A percentile compares a stretch with the other conserved stretches of the same genome.
phyloP scores from a whole-genome alignment of 2,797 vertebrate species.

The Hoplostethus atlanticus region DNA sequence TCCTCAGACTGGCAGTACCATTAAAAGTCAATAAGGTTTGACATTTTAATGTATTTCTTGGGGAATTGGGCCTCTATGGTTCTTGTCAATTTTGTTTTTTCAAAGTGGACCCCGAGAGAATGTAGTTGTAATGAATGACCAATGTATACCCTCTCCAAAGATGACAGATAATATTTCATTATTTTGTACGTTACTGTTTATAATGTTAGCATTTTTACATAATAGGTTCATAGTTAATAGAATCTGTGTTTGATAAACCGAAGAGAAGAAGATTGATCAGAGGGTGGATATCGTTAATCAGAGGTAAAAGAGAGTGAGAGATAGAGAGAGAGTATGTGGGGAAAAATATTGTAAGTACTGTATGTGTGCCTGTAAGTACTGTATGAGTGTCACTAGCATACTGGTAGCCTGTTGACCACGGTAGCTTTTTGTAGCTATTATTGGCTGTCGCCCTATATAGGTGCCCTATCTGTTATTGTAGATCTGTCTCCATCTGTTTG shows the following conservation, averaged over 20 bases:
- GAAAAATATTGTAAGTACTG: no score
- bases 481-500: no score
- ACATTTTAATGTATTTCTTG: conserved; percentile 80
- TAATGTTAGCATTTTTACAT: conserved; percentile 46
- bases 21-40: conserved; percentile 81
- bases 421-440: no score
- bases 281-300: conserved; percentile 23
- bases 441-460: no score
- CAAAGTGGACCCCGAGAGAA: conserved; percentile 38
- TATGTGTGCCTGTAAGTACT: no score
- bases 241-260: conserved; percentile 42
- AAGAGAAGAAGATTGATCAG: conserved; percentile 32
- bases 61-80: conserved; percentile 38
- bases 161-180: conserved; percentile 58
- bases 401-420: no score
- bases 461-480: no score
- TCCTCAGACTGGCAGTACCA: conserved; percentile 74
- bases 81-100: no score
- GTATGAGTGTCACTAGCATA: no score
- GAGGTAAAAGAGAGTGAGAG: no score
- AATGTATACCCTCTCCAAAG: conserved; percentile 44
- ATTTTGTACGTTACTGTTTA: conserved; percentile 56
- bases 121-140: conserved; percentile 63
- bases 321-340: no score
- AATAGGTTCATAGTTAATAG: conserved; percentile 68